Conservation (phyloP, 2,113 vertebrate species). For the Pangasianodon gigas region DNA sequence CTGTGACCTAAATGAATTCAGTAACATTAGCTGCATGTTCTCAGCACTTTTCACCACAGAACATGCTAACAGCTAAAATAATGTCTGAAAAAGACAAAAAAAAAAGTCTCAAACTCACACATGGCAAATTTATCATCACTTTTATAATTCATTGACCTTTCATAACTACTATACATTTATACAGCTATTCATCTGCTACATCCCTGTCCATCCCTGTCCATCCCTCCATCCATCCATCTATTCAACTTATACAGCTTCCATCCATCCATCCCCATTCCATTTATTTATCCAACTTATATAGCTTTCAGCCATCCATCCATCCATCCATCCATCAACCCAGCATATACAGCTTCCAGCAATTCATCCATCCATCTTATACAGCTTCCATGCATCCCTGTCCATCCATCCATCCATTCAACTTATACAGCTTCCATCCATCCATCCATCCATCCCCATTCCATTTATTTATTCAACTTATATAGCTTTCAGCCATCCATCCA, state of each 20-base stretch:
- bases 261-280: not conserved
- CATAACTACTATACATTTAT: not conserved
- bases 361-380: not conserved
- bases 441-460: not conserved
- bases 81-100: too few relatives aligned
- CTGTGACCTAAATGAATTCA: not conserved
- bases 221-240: too few relatives aligned
- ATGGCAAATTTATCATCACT: not conserved
- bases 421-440: not conserved
- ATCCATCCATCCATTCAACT: not conserved
- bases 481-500: not conserved
- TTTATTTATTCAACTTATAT: too few relatives aligned
- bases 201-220: too few relatives aligned
- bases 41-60: not conserved
- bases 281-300: not conserved
- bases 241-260: not conserved
- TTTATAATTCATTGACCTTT: not conserved
- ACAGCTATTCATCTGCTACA: not conserved
- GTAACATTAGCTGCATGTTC: too few relatives aligned
- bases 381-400: not conserved
- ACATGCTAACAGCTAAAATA: not conserved
- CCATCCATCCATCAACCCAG: too few relatives aligned
- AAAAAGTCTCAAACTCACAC: not conserved
- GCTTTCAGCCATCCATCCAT: not conserved
- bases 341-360: not conserved